Evolutionary conservation across 2,113 vertebrate species (phyloP).

Genomic region (Ahaetulla prasina): DNA sequence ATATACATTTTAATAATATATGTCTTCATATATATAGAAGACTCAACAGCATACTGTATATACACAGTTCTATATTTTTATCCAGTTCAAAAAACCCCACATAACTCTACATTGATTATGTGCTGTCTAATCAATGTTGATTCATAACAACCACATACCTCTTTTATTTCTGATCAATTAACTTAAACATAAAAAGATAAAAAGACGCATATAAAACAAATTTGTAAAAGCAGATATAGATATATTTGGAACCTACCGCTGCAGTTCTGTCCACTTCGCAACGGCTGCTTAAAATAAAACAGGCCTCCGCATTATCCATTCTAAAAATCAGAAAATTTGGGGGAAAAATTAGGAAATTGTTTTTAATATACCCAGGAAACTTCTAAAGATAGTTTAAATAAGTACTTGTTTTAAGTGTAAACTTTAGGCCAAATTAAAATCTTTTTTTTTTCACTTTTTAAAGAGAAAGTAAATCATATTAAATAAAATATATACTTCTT

Average conservation of each 20-base stretch:
- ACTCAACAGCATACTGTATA: not conserved
- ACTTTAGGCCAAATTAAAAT: not conserved
- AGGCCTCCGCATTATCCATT: constrained; percentile 95
- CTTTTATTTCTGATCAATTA: not conserved
- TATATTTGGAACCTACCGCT: constrained; percentile 78
- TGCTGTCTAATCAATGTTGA: not conserved
- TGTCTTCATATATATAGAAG: not conserved
- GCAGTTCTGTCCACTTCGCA: constrained; percentile 94
- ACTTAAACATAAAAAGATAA: not conserved
- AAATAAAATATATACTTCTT: not conserved
- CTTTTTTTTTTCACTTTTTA: not conserved
- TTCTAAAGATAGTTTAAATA: not conserved
- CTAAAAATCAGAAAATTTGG: constrained; percentile 61
- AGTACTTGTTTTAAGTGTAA: not conserved
- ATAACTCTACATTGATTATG: not conserved
- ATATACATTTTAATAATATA: not conserved
- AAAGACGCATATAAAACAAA: not conserved
- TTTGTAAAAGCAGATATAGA: not conserved
- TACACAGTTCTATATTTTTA: not conserved
- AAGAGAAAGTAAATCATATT: not conserved
- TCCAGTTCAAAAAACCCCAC: not conserved
- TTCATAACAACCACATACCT: not conserved
- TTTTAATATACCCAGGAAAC: constrained; percentile 7
- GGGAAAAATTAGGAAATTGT: constrained; percentile 20
- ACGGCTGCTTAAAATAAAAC: constrained; percentile 94